These are phyloP conservation scores for Clarias fuscus DNA, from an alignment of 2,797 vertebrate genomes.

Conservation along the genomic window DNA sequence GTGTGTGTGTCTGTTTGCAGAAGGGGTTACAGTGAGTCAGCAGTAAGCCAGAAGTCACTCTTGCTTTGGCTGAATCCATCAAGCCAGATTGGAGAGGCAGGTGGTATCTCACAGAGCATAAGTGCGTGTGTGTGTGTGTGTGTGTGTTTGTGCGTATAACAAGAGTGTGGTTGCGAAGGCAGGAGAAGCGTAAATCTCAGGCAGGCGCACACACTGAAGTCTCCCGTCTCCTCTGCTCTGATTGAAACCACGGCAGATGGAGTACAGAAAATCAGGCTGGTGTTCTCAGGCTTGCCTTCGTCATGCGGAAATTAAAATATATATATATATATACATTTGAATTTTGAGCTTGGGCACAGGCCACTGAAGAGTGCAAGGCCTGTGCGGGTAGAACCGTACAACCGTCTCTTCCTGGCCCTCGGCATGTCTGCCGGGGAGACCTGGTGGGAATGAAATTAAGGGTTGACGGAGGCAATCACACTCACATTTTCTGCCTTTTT, in stretches of 20 bases:
- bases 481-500: slow-evolving; percentile 15
- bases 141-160: slow-evolving; percentile 9
- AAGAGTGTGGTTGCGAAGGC: slow-evolving; percentile 22
- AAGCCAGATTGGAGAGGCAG: slow-evolving; percentile 54
- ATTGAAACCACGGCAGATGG: slow-evolving; percentile 61
- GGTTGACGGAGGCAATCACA: slow-evolving; percentile 17
- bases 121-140: slow-evolving; percentile 24
- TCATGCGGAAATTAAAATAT: slow-evolving; percentile 36
- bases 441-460: slow-evolving; percentile 19
- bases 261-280: slow-evolving; percentile 53
- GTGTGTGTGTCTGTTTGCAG: slow-evolving; percentile 12
- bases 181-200: slow-evolving; percentile 37
- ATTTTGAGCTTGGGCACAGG: slow-evolving; percentile 54
- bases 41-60: slow-evolving; percentile 43
- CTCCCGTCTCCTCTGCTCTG: slow-evolving; percentile 47
- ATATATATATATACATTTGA: background rate
- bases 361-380: slow-evolving; percentile 22
- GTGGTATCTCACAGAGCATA: slow-evolving; percentile 46
- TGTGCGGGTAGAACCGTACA: slow-evolving; percentile 29
- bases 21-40: slow-evolving; percentile 42
- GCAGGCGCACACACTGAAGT: slow-evolving; percentile 5
- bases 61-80: slow-evolving; percentile 44
- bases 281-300: slow-evolving; percentile 40
- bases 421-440: background rate
- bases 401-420: background rate